phyloP scores from a whole-genome alignment of 2,797 vertebrate genomes.

The Periparus ater region DNA sequence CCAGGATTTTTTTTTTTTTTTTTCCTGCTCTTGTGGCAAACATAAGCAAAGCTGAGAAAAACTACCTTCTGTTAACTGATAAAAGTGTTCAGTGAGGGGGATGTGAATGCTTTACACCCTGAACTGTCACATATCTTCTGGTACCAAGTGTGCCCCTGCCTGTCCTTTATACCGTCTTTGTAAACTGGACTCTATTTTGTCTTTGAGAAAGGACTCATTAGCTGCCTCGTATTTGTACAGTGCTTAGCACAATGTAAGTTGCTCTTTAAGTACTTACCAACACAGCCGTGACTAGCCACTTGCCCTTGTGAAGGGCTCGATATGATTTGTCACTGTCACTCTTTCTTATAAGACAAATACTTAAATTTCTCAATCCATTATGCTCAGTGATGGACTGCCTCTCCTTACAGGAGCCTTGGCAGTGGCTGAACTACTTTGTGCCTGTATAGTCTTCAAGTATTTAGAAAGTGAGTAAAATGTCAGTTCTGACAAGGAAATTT shows the following conservation, averaged over 20 bases:
- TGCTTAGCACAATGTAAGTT: background rate
- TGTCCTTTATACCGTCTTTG: background rate
- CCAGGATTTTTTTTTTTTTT: background rate
- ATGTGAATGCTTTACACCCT: background rate
- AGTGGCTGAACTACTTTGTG: background rate
- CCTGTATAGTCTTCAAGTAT: background rate
- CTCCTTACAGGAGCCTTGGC: background rate
- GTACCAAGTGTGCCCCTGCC: background rate
- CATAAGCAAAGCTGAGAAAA: background rate
- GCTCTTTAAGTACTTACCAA: background rate
- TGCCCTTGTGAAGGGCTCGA: background rate
- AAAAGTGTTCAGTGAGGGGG: background rate
- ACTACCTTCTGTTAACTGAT: background rate
- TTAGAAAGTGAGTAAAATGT: background rate
- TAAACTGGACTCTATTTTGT: background rate
- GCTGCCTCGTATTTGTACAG: background rate
- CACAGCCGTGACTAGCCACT: background rate
- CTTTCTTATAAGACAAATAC: background rate
- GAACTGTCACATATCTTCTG: background rate
- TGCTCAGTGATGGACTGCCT: background rate
- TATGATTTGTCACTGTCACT: background rate
- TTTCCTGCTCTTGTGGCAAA: background rate
- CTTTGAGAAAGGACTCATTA: slow-evolving; percentile 30
- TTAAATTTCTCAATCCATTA: background rate
- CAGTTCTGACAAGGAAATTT: background rate